A percentile compares a stretch with the other conserved stretches of the same genome.
Conservation (phyloP, 2,888 invertebrate genomes). For the Cheilosia impressa region DNA sequence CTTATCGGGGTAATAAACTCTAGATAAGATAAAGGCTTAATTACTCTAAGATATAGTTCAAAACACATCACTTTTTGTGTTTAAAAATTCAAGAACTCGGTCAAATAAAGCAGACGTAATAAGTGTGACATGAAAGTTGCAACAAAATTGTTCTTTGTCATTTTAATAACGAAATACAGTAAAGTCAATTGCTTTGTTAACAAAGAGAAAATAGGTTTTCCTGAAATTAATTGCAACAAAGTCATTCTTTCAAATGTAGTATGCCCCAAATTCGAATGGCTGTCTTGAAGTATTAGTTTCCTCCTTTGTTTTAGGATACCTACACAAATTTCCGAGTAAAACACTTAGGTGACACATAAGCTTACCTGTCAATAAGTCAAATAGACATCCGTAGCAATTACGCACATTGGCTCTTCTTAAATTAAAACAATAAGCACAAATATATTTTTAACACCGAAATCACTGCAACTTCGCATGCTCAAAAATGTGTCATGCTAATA, state of each 20-base stretch:
- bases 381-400: neutral
- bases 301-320: neutral
- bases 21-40: conserved; percentile 36
- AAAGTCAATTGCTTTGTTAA: no score
- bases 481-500: conserved; percentile 24
- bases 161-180: no score
- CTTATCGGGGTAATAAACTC: conserved; percentile 20
- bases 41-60: conserved; percentile 1
- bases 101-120: neutral
- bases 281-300: no score
- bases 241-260: no score
- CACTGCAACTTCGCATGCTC: conserved; percentile 10
- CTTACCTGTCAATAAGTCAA: neutral
- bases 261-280: no score
- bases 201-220: no score
- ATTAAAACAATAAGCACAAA: neutral
- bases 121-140: no score
- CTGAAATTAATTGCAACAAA: no score
- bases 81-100: neutral
- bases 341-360: conserved; percentile 1
- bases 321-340: neutral
- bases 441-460: neutral
- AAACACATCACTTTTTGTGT: neutral
- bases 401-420: neutral
- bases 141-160: no score